phyloP scores from a whole-genome alignment of 1,140 invertebrate genomes.

The Drosophila obscura region DNA sequence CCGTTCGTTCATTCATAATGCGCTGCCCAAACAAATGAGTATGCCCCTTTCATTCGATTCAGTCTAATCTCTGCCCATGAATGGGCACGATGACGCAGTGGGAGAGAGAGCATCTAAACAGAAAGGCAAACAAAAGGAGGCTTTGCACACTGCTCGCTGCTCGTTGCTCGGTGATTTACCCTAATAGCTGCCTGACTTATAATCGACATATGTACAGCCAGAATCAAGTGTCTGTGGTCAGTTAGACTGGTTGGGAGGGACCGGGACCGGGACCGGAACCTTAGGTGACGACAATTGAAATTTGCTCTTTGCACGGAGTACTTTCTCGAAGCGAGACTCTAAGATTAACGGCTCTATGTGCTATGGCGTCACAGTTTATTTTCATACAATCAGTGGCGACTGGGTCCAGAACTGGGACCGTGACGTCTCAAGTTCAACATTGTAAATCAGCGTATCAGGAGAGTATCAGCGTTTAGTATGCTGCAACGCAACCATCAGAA shows the following conservation, averaged over 20 bases:
- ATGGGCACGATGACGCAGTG: conserved; percentile 34
- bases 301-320: conserved; percentile 5
- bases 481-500: too few relatives aligned
- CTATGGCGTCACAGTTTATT: background rate
- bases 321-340: conserved; percentile 13
- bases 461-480: too few relatives aligned
- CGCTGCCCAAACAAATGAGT: conserved; percentile 36
- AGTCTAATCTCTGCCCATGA: conserved; percentile 1
- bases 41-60: conserved; percentile 9
- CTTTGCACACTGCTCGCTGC: background rate
- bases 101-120: conserved; percentile 18
- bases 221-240: conserved; percentile 60
- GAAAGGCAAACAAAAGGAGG: conserved; percentile 13
- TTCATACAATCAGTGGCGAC: too few relatives aligned
- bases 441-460: too few relatives aligned
- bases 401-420: too few relatives aligned
- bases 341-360: background rate
- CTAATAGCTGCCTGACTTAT: background rate
- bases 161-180: conserved; percentile 31
- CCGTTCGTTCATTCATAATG: conserved; percentile 36
- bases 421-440: too few relatives aligned
- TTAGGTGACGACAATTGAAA: conserved; percentile 5
- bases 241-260: conserved; percentile 25
- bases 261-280: background rate
- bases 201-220: background rate